These are phyloP conservation scores for Rhabdomys dilectus DNA, from an alignment of 2,113 vertebrate species.

Conservation along the genomic window DNA sequence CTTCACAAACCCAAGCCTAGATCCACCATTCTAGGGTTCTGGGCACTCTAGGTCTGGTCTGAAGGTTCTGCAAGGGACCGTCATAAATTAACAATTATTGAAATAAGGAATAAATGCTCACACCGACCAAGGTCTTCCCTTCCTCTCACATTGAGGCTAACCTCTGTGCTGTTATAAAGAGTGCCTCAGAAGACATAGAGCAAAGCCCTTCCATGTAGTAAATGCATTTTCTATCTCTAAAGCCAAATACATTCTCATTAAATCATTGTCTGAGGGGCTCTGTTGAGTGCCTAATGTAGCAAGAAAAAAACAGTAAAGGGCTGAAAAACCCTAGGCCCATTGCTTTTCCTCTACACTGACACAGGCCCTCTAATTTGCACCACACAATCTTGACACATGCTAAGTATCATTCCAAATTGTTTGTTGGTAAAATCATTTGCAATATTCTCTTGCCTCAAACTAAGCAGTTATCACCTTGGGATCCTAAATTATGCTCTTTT, in stretches of 20 bases:
- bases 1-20: not conserved
- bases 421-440: not conserved
- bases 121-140: slow-evolving; percentile 1
- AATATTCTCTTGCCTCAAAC: not conserved
- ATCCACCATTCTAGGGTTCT: not conserved
- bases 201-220: slow-evolving; percentile 22
- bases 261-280: slow-evolving; percentile 56
- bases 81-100: slow-evolving; percentile 16
- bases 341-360: not conserved
- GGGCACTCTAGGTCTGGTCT: not conserved
- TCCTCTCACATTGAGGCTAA: slow-evolving; percentile 33
- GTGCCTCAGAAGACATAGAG: slow-evolving; percentile 11
- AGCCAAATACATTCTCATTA: slow-evolving; percentile 59
- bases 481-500: slow-evolving; percentile 21
- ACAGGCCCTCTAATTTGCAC: not conserved
- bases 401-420: not conserved
- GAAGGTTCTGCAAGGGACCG: not conserved
- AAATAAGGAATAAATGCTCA: slow-evolving; percentile 1
- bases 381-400: not conserved
- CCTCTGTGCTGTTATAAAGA: slow-evolving; percentile 49
- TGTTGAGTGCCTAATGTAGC: slow-evolving; percentile 59
- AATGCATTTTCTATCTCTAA: slow-evolving; percentile 64
- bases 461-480: slow-evolving; percentile 15
- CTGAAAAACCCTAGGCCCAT: not conserved
- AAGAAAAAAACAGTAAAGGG: not conserved